Base-by-base conservation (phyloP, 2,888 invertebrate species). In the Carcina quercana region DNA sequence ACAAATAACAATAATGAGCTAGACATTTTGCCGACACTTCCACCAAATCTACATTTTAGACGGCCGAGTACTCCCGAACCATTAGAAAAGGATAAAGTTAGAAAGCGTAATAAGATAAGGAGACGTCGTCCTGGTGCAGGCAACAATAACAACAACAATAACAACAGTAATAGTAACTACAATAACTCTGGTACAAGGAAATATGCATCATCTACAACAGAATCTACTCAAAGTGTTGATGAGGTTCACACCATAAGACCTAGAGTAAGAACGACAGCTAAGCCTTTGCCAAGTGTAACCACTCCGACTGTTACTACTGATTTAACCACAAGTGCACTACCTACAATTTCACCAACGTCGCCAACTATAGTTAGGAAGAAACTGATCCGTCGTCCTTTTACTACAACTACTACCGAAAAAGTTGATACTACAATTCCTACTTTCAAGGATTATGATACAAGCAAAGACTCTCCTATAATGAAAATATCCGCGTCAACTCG, bases 381-480 rank as follows among this genome's bases (percentile, higher is more conserved):
- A 40, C 45, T 74, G 1, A 50, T 63, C 20, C 67, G 72, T 32
- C 74, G 82, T 17, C 67, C 78, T 15, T 71, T 68, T 2, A 28
- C 59, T 4, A 68, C 73, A 1, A 71, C 71, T 2, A 59, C 68
- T n/a, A 42, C 59, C 31, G 67, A 72, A 22, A 64, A 53, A 60
- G 43, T 52, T 19, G 80, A 82, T 51, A 72, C 70, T 2, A 82
- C 82, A 3, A 74, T 78, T n/a, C 48, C 58, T 25, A 43, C 56
- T 8, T 47, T 40, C 10, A 62, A 45, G 32, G 64, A 66, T 38
- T 63, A 67, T 21, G 74, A 75, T 19, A 33, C 49, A 1, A 67
- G 52, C 32, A 74, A 73, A 41, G 83, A 84, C 42, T 82, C 85
- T 1, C 71, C 76, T 12, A 84, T 85, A 30, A 85, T 85, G 85